A percentile compares a stretch with the other conserved stretches of the same genome.
phyloP scores from a whole-genome alignment of 1,140 invertebrate genomes.

The Mylabris phalerata region DNA sequence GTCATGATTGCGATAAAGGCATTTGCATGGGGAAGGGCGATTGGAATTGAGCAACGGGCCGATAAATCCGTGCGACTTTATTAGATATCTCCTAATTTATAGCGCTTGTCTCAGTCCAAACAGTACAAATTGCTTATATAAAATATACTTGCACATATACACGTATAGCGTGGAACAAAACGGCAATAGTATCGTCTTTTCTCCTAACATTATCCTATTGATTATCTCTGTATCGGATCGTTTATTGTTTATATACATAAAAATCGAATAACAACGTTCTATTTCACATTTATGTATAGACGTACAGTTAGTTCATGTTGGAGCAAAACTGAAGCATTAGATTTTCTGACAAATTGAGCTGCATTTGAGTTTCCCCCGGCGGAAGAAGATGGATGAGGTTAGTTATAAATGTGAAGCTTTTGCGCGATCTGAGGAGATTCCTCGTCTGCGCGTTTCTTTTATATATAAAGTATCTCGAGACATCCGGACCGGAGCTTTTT shows the following conservation, averaged over 20 bases:
- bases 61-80: conserved; percentile 42
- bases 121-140: conserved; percentile 35
- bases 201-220: too few relatives aligned
- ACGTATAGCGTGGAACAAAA: too few relatives aligned
- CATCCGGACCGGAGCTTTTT: conserved; percentile 34
- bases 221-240: too few relatives aligned
- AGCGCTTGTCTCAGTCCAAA: conserved; percentile 32
- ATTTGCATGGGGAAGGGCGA: conserved; percentile 36
- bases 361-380: conserved; percentile 40
- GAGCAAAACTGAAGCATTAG: conserved; percentile 37
- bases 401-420: conserved; percentile 48
- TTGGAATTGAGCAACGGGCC: conserved; percentile 34
- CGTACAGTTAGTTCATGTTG: neutral
- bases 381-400: conserved; percentile 46
- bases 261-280: too few relatives aligned
- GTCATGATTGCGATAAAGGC: conserved; percentile 28
- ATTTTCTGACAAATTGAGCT: conserved; percentile 47
- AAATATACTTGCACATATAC: conserved; percentile 20
- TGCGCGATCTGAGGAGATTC: conserved; percentile 40
- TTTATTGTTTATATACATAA: too few relatives aligned
- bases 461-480: conserved; percentile 39
- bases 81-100: conserved; percentile 43
- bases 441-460: conserved; percentile 37
- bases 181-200: too few relatives aligned
- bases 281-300: neutral